Conservation (phyloP, 2,888 invertebrate species). For the Cephus pulcher region DNA sequence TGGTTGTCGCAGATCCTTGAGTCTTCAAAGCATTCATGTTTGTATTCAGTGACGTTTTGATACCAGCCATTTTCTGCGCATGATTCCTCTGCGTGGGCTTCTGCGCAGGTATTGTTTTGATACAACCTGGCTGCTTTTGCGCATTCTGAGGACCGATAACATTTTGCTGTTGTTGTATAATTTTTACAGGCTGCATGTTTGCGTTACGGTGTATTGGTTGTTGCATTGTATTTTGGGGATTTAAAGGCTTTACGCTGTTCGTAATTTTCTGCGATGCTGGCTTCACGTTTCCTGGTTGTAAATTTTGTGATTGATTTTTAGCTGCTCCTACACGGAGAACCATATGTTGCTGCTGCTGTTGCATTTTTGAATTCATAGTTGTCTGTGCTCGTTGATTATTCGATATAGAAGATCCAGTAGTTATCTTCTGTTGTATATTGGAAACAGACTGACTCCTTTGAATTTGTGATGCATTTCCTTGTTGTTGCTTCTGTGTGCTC, state of each 20-base stretch:
- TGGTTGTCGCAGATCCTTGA: conserved; percentile 31
- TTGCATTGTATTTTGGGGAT: conserved; percentile 41
- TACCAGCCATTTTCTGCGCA: conserved; percentile 69
- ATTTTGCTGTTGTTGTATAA: conserved; percentile 65
- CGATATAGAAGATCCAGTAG: conserved; percentile 33
- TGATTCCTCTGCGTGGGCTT: conserved; percentile 63
- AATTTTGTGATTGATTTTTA: conserved; percentile 42
- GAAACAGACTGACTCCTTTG: conserved; percentile 40
- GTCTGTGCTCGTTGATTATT: conserved; percentile 42
- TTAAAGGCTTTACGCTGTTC: conserved; percentile 41
- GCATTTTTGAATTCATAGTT: conserved; percentile 34
- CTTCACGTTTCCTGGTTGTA: conserved; percentile 43
- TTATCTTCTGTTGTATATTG: conserved; percentile 43
- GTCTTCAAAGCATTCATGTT: conserved; percentile 47
- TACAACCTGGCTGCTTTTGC: conserved; percentile 59
- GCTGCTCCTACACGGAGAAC: conserved; percentile 50
- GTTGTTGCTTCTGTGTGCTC: conserved; percentile 32
- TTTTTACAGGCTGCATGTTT: conserved; percentile 69
- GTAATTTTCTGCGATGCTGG: conserved; percentile 40
- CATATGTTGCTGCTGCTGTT: conserved; percentile 48
- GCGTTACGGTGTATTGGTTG: conserved; percentile 37
- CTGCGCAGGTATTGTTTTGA: conserved; percentile 60
- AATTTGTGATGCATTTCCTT: conserved; percentile 29
- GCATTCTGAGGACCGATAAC: conserved; percentile 43
- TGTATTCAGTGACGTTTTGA: conserved; percentile 55